Conservation (phyloP, 2,888 invertebrate genomes). For the Cheiracanthium punctorium region DNA sequence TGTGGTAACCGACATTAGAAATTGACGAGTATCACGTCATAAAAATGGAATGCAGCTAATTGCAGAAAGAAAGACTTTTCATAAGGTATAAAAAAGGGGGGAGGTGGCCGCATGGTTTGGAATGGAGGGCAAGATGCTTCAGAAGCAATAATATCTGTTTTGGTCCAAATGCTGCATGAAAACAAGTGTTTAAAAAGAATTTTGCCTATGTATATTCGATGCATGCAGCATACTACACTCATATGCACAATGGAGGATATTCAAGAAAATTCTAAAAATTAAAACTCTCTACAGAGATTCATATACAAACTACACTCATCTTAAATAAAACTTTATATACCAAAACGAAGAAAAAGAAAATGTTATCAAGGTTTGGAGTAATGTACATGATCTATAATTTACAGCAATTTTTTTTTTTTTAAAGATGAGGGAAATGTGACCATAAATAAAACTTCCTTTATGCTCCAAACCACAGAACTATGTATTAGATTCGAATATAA, state of each 20-base stretch:
- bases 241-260: constrained; percentile 46
- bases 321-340: constrained; percentile 33
- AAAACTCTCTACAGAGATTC: constrained; percentile 58
- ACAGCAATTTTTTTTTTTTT: neutral
- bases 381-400: constrained; percentile 4
- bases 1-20: constrained; percentile 21
- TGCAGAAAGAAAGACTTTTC: constrained; percentile 24
- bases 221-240: constrained; percentile 63
- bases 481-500: constrained; percentile 23
- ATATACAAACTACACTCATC: constrained; percentile 60
- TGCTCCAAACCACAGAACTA: constrained; percentile 58
- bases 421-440: neutral
- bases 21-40: constrained; percentile 5
- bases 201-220: constrained; percentile 32
- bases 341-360: constrained; percentile 4
- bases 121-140: constrained; percentile 42
- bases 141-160: neutral
- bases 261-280: constrained; percentile 43
- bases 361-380: constrained; percentile 48
- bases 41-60: constrained; percentile 62
- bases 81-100: constrained; percentile 28
- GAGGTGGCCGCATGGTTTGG: neutral
- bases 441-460: constrained; percentile 25
- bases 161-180: constrained; percentile 41
- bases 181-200: constrained; percentile 25